Evolutionary conservation across 2,113 vertebrate species (phyloP).

Genomic region (Malurus alboscapulatus): DNA sequence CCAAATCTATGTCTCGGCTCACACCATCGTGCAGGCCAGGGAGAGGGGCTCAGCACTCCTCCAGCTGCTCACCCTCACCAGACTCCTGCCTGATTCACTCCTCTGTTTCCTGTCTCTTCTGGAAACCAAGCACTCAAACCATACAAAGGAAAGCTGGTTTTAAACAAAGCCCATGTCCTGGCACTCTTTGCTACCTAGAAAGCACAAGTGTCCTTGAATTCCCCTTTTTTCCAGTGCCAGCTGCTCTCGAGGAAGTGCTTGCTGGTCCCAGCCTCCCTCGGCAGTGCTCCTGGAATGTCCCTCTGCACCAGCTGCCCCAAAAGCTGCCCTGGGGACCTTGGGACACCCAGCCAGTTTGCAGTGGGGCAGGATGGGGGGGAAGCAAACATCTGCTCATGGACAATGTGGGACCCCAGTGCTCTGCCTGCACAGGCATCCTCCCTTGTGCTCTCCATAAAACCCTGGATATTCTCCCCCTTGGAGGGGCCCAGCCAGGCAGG

Average conservation of each 20-base stretch:
- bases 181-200: not conserved
- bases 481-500: not conserved
- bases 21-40: not conserved
- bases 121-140: not conserved
- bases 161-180: not conserved
- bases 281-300: fast-evolving
- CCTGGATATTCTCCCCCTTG: not conserved
- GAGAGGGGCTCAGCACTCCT: not conserved
- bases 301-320: not conserved
- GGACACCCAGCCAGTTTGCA: fast-evolving
- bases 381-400: fast-evolving
- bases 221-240: not conserved
- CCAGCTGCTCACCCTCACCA: not conserved
- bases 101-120: not conserved
- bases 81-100: not conserved
- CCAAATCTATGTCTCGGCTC: not conserved
- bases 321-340: not conserved
- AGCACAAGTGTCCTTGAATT: not conserved
- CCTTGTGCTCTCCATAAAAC: fast-evolving
- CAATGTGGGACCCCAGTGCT: fast-evolving
- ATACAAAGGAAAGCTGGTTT: not conserved
- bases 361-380: fast-evolving
- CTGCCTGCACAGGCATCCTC: not conserved
- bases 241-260: not conserved
- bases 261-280: not conserved